Conservation (phyloP, 2,888 invertebrate species). For the Erebia aethiops region DNA sequence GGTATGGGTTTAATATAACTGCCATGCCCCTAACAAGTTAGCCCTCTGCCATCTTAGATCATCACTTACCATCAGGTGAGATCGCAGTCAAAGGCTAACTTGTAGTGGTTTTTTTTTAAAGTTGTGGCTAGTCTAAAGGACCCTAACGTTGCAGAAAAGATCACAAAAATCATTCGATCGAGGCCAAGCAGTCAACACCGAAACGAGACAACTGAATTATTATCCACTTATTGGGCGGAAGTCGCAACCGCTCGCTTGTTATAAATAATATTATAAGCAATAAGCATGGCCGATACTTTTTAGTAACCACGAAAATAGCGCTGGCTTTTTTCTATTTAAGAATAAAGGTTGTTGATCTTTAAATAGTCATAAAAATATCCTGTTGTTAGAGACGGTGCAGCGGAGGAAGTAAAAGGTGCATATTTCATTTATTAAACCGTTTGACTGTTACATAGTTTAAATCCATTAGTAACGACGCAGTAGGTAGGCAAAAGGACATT, state of each 20-base stretch:
- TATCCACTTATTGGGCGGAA: conserved; percentile 78
- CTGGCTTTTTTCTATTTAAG: conserved; percentile 7
- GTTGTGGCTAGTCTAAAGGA: too few species aligned
- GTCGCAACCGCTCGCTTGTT: conserved; percentile 67
- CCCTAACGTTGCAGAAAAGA: conserved; percentile 5
- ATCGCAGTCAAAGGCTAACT: too few species aligned
- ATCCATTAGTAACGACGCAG: conserved; percentile 1
- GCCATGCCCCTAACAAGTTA: too few species aligned
- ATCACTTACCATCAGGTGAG: too few species aligned
- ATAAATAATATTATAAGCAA: conserved; percentile 55
- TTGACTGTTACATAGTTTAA: background rate
- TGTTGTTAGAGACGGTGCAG: background rate
- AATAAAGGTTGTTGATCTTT: conserved; percentile 13
- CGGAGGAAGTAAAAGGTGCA: background rate
- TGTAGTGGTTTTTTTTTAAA: too few species aligned
- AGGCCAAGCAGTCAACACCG: conserved; percentile 43
- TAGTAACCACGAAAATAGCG: conserved; percentile 22
- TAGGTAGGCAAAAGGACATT: conserved; percentile 14
- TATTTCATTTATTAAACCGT: too few species aligned
- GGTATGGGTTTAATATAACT: too few species aligned
- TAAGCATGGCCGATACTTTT: conserved; percentile 47
- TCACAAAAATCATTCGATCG: conserved; percentile 29
- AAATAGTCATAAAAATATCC: background rate
- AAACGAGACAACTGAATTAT: conserved; percentile 66
- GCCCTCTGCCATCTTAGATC: too few species aligned